Base-by-base conservation (phyloP, 2,888 invertebrate genomes). In the Tortrix viridana region DNA sequence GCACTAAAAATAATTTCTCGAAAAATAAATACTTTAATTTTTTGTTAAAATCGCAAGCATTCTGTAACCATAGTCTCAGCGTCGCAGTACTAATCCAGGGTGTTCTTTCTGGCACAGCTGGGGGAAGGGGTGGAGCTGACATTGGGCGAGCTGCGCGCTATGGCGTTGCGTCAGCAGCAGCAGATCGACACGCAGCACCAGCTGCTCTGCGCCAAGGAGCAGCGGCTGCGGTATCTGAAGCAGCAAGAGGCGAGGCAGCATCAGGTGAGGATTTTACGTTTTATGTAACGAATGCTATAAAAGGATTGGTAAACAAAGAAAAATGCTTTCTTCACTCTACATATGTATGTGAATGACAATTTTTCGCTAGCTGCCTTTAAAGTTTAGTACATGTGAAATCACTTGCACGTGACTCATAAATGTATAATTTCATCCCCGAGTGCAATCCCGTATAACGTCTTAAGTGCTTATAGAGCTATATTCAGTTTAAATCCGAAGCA, bases 101-200 rank as follows among this genome's bases (percentile, higher is more conserved):
- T 71, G 71, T 76, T 70, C 59, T 71, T 66, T 94, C 94, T 77
- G 75, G 67, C 53, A 72, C 93, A 97, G 96, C 95, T 96, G 96
- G 96, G 96, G 94, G 96, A 96, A 95, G 96, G 96, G 93, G 96
- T 95, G 94, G 95, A 95, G 96, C 94, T 97, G 94, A 96, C 96
- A 88, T 94, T 98, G 94, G 95, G 96, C 89, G 98, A 98, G 95
- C 96, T 98, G 94, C 98, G 98, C 94, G 98, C 98, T 89, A 98
- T 98, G 98, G 98, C 98, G 88, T 95, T 97, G 88, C 95, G 98
- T 83, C 99, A 99, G 94, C 98, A 98, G 94, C 97, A 98, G 92
- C 98, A 98, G 94, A 98, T 98, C 86, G 98, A 98, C 94, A 96
- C 97, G 83, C 98, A 98, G 94, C 97, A 97, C 88, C 94, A 95